Conservation (phyloP, 2,113 vertebrate species). For the Neomonachus schauinslandi region DNA sequence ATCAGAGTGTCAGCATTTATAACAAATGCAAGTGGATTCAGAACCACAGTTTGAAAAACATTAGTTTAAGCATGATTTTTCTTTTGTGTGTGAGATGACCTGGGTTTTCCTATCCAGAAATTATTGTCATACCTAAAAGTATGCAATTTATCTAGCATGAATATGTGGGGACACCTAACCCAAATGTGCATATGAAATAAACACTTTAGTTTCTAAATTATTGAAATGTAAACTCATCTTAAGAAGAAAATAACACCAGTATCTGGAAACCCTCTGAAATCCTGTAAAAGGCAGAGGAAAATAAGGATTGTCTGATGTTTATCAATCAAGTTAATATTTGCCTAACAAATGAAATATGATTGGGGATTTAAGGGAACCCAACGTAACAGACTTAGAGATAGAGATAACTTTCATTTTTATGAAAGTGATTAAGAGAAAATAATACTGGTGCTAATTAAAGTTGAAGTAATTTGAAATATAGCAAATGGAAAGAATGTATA, state of each 20-base stretch:
- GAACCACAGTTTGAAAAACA: slow-evolving; percentile 43
- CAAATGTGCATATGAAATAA: not conserved
- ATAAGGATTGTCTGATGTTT: slow-evolving; percentile 72
- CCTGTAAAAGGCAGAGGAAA: slow-evolving; percentile 58
- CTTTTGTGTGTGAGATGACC: not conserved
- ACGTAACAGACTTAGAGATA: slow-evolving; percentile 44
- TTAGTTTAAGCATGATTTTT: not conserved
- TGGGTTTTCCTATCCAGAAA: not conserved
- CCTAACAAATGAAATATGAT: slow-evolving; percentile 69
- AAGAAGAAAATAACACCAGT: slow-evolving; percentile 38
- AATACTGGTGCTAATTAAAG: slow-evolving; percentile 75
- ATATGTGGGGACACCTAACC: not conserved
- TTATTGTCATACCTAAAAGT: not conserved
- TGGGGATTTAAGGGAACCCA: slow-evolving; percentile 75
- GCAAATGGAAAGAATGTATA: slow-evolving; percentile 57
- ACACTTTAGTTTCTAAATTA: not conserved
- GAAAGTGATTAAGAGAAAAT: slow-evolving; percentile 65
- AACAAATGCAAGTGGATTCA: not conserved
- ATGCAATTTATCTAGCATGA: not conserved
- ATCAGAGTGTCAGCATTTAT: not conserved
- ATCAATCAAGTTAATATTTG: slow-evolving; percentile 76
- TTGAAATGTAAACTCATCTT: slow-evolving; percentile 41
- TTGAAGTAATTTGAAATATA: slow-evolving; percentile 62
- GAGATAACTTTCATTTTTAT: slow-evolving; percentile 76
- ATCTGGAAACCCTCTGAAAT: not conserved